Percentiles rank a stretch among this genome's conserved stretches.
Evolutionary conservation across 2,888 invertebrate species (phyloP).

Genomic region (Aplocera efformata): DNA sequence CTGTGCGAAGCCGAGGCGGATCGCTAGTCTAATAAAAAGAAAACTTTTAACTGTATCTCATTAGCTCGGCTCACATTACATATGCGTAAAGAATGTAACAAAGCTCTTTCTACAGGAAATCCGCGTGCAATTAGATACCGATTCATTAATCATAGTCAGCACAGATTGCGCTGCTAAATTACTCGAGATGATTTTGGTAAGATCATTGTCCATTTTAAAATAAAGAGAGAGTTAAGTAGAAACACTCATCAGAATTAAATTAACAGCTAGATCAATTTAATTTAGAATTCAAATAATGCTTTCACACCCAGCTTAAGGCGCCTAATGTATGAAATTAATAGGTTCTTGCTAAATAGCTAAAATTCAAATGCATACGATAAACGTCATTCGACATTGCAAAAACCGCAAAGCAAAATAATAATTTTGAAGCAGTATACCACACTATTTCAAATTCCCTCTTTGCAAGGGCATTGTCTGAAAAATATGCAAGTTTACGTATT

Average conservation of each 20-base stretch:
- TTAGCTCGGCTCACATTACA: too few relatives aligned
- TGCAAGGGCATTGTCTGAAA: too few relatives aligned
- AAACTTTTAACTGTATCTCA: constrained; percentile 13
- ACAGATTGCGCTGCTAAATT: constrained; percentile 17
- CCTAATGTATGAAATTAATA: too few relatives aligned
- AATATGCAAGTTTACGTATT: too few relatives aligned
- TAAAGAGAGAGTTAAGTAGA: constrained; percentile 8
- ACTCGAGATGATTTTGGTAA: constrained; percentile 11
- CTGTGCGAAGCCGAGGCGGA: constrained; percentile 1
- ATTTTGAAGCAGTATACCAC: too few relatives aligned
- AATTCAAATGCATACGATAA: too few relatives aligned
- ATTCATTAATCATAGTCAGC: constrained; percentile 40
- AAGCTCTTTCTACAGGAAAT: constrained; percentile 45
- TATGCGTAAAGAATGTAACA: constrained; percentile 3
- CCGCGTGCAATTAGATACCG: constrained; percentile 37
- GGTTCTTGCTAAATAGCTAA: too few relatives aligned
- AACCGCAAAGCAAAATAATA: too few relatives aligned
- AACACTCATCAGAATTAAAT: constrained; percentile 1
- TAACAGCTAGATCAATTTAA: background rate
- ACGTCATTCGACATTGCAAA: too few relatives aligned
- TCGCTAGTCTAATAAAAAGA: constrained; percentile 1
- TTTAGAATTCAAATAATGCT: constrained; percentile 1
- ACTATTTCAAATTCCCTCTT: too few relatives aligned
- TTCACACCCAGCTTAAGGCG: too few relatives aligned
- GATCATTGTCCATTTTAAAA: constrained; percentile 14